Evolutionary conservation across 2,113 vertebrate species (phyloP).

Genomic region (Lepus americanus): DNA sequence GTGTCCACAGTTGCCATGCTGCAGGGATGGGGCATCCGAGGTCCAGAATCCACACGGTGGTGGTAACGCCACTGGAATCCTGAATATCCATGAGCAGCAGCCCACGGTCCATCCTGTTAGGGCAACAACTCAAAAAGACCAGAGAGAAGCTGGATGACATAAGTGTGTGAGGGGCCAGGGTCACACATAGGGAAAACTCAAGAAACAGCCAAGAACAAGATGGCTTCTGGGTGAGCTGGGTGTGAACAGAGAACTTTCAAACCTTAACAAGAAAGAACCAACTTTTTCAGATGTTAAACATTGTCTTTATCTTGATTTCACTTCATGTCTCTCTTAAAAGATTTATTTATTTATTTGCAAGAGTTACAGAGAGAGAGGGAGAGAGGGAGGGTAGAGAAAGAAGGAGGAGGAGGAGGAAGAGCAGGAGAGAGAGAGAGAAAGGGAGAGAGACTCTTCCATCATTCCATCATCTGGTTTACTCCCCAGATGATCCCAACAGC

Average conservation of each 20-base stretch:
- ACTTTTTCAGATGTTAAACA: background rate
- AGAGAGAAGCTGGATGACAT: background rate
- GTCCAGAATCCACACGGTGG: background rate
- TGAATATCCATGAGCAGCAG: background rate
- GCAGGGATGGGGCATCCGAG: background rate
- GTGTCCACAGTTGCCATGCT: background rate
- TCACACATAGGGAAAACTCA: background rate
- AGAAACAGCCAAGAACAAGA: background rate
- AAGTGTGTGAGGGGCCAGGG: background rate
- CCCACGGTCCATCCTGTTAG: background rate
- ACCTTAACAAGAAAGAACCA: background rate
- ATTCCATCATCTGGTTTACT: no score
- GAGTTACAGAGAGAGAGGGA: no score
- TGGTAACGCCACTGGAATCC: background rate
- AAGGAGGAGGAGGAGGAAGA: no score
- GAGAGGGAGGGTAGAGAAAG: no score
- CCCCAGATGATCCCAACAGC: no score
- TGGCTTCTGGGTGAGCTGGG: background rate
- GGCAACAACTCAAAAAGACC: background rate
- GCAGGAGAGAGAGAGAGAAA: no score
- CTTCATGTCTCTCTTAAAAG: background rate
- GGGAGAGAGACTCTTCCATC: no score
- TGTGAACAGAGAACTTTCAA: background rate
- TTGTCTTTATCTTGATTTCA: slow-evolving; percentile 39
- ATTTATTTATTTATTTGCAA: no score